A percentile compares a stretch with the other conserved stretches of the same genome.
Evolutionary conservation across 2,113 vertebrate genomes (phyloP).

Genomic region (Chlorodrepanis virens): DNA sequence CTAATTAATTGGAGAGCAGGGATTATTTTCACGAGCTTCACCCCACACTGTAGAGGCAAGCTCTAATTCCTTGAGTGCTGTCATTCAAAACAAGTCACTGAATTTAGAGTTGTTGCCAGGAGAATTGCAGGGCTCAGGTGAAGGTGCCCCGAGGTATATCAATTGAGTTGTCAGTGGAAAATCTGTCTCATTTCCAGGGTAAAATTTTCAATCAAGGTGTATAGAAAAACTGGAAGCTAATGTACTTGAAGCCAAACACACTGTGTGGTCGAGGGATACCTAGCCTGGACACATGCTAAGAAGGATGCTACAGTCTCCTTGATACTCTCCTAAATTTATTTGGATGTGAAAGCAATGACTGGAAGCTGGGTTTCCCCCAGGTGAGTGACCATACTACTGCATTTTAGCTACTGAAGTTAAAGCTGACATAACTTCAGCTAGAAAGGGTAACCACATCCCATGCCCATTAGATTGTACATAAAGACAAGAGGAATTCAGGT

Average conservation of each 20-base stretch:
- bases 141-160: not conserved
- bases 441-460: not conserved
- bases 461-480: not conserved
- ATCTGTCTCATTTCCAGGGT: not conserved
- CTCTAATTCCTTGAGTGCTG: not conserved
- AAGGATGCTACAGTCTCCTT: not conserved
- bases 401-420: not conserved
- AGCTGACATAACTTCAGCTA: not conserved
- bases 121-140: not conserved
- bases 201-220: not conserved
- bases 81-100: not conserved
- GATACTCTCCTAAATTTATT: not conserved
- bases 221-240: not conserved
- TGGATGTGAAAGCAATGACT: not conserved
- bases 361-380: not conserved
- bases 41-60: not conserved
- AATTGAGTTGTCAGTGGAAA: not conserved
- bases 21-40: not conserved
- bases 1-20: not conserved
- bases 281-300: not conserved
- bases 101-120: not conserved
- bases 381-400: not conserved
- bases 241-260: not conserved
- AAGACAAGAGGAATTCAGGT: not conserved
- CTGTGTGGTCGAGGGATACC: rapidly evolving